A percentile compares a stretch with the other conserved stretches of the same genome.
phyloP scores from a whole-genome alignment of 1,140 invertebrate species.

The Drosophila murphyi region DNA sequence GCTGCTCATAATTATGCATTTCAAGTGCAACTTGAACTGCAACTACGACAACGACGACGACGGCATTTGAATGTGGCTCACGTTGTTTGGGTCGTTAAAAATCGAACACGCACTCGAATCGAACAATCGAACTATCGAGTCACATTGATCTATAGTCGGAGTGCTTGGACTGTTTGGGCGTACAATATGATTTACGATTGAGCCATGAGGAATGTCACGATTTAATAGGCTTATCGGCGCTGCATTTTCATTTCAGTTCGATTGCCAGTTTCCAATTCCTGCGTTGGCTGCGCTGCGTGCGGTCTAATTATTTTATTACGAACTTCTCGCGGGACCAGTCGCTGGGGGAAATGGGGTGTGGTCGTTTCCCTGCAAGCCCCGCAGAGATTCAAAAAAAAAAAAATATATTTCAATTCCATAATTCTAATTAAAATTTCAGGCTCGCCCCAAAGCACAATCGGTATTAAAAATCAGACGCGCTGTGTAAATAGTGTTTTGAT shows the following conservation, averaged over 20 bases:
- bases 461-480: conserved; percentile 34
- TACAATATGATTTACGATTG: conserved; percentile 78
- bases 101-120: conserved; percentile 77
- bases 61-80: conserved; percentile 68
- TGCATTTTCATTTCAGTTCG: conserved; percentile 46
- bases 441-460: conserved; percentile 33
- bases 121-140: conserved; percentile 70
- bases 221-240: conserved; percentile 78
- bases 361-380: neutral
- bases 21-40: conserved; percentile 27
- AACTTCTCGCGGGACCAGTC: conserved; percentile 42
- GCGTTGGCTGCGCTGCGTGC: conserved; percentile 69
- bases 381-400: neutral
- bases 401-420: conserved; percentile 52
- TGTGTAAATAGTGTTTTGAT: conserved; percentile 43
- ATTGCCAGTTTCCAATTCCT: conserved; percentile 40
- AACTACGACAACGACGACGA: neutral
- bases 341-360: conserved; percentile 26
- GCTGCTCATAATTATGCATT: conserved; percentile 61
- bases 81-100: conserved; percentile 74
- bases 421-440: conserved; percentile 74
- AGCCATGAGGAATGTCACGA: conserved; percentile 81
- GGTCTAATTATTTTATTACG: conserved; percentile 82
- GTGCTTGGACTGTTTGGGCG: conserved; percentile 13
- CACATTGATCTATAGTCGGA: conserved; percentile 74